phyloP scores from a whole-genome alignment of 2,113 vertebrate species.

The Menura novaehollandiae region DNA sequence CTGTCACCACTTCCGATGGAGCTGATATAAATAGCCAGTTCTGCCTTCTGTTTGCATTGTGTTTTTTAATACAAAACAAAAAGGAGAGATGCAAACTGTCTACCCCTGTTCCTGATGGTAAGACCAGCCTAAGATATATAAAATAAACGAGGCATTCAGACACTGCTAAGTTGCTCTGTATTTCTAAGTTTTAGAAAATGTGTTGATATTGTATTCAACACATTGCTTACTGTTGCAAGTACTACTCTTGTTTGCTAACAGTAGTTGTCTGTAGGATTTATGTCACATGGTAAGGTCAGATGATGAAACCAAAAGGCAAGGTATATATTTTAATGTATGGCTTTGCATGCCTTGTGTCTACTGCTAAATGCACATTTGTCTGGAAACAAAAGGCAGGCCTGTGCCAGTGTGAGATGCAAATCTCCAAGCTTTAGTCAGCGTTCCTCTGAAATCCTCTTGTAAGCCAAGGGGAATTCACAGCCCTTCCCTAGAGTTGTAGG shows the following conservation, averaged over 20 bases:
- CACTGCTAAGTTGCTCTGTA: background rate
- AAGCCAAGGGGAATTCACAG: background rate
- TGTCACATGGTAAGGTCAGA: background rate
- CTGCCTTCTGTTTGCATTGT: conserved; percentile 60
- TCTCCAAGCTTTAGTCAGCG: background rate
- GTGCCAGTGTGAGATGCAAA: background rate
- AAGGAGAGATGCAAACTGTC: background rate
- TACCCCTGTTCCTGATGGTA: background rate
- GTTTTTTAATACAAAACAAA: conserved; percentile 32
- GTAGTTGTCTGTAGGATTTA: background rate
- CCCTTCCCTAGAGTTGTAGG: background rate
- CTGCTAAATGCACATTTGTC: background rate
- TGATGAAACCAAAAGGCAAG: background rate
- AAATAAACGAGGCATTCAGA: background rate
- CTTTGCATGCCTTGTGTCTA: background rate
- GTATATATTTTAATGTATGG: background rate
- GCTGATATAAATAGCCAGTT: conserved; percentile 77
- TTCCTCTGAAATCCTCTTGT: background rate
- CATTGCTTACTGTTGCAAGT: background rate
- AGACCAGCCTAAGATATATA: background rate
- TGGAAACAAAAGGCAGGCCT: background rate
- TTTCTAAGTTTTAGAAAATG: too few species aligned
- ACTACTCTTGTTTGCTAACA: background rate
- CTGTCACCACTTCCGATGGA: conserved; percentile 76
- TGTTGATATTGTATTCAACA: background rate